These are phyloP conservation scores for Drosophila paulistorum DNA, from an alignment of 1,140 invertebrate genomes.

Conservation along the genomic window DNA sequence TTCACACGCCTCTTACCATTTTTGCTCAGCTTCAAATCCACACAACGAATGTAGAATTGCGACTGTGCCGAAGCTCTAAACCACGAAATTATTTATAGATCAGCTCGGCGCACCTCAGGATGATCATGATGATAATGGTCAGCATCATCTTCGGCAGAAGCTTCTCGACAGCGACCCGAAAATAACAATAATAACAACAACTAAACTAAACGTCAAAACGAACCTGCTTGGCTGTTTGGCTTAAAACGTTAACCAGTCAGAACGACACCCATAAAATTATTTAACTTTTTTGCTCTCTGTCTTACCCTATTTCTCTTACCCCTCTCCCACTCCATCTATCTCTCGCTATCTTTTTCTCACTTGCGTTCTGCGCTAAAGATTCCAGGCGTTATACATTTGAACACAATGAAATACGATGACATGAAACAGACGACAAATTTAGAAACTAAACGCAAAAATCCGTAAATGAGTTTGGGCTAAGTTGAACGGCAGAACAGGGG, in stretches of 20 bases:
- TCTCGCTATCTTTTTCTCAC: constrained; percentile 65
- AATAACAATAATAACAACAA: constrained; percentile 22
- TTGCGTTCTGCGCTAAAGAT: constrained; percentile 26
- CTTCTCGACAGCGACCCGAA: constrained; percentile 70
- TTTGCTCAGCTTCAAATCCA: constrained; percentile 76
- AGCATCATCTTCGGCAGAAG: constrained; percentile 60
- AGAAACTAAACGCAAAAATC: constrained; percentile 26
- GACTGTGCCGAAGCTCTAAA: constrained; percentile 67
- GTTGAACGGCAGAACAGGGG: constrained; percentile 4
- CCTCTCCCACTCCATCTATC: constrained; percentile 35
- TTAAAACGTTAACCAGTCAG: constrained; percentile 49
- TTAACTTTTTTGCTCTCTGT: constrained; percentile 12
- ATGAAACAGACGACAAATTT: constrained; percentile 43
- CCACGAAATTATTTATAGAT: constrained; percentile 80
- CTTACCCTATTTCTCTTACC: neutral
- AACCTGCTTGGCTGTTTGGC: constrained; percentile 62
- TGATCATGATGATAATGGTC: constrained; percentile 48
- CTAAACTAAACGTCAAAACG: constrained; percentile 31
- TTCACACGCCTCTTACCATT: constrained; percentile 67
- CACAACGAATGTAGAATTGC: constrained; percentile 74
- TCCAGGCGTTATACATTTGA: constrained; percentile 67
- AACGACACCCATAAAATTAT: constrained; percentile 47
- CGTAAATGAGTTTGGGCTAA: constrained; percentile 35
- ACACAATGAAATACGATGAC: constrained; percentile 45
- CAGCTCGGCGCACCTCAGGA: constrained; percentile 59